phyloP scores from a whole-genome alignment of 1,140 invertebrate species.

The Euwallacea fornicatus region DNA sequence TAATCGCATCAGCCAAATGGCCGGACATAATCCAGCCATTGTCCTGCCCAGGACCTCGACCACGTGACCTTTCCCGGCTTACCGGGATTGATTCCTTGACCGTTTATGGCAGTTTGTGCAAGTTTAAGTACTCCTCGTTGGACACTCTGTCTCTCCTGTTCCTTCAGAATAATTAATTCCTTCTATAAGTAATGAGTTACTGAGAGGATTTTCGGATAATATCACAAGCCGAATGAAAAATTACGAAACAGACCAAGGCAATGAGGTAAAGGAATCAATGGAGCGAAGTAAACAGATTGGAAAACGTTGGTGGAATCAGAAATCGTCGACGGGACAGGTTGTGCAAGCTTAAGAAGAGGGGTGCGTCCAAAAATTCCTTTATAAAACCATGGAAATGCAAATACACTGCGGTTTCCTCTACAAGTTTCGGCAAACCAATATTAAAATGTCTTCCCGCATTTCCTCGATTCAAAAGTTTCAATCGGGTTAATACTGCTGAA shows the following conservation, averaged over 20 bases:
- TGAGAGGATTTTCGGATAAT: not conserved
- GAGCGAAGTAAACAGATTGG: conserved; percentile 52
- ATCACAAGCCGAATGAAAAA: conserved; percentile 47
- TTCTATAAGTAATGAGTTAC: not conserved
- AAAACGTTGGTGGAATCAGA: conserved; percentile 32
- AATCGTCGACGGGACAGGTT: conserved; percentile 6
- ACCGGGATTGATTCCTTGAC: conserved; percentile 28
- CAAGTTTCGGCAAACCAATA: too few relatives aligned
- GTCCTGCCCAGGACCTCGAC: conserved; percentile 3
- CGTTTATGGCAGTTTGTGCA: conserved; percentile 25
- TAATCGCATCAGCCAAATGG: conserved; percentile 36
- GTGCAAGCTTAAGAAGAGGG: conserved; percentile 18
- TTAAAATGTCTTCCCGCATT: too few relatives aligned
- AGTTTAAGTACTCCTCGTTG: conserved; percentile 17
- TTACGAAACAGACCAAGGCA: conserved; percentile 47
- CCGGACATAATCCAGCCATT: conserved; percentile 30
- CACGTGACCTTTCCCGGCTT: conserved; percentile 23
- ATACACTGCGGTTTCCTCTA: too few relatives aligned
- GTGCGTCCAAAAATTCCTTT: conserved; percentile 18
- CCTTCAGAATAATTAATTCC: not conserved
- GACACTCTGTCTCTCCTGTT: not conserved
- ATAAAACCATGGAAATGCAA: not conserved
- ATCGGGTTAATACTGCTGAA: too few relatives aligned
- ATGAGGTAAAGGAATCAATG: conserved; percentile 52
- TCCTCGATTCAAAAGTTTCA: too few relatives aligned